Evolutionary conservation across 2,113 vertebrate species (phyloP), one percentile per base, ranked within the genome.

Genomic region (Poicephalus meyeri): DNA sequence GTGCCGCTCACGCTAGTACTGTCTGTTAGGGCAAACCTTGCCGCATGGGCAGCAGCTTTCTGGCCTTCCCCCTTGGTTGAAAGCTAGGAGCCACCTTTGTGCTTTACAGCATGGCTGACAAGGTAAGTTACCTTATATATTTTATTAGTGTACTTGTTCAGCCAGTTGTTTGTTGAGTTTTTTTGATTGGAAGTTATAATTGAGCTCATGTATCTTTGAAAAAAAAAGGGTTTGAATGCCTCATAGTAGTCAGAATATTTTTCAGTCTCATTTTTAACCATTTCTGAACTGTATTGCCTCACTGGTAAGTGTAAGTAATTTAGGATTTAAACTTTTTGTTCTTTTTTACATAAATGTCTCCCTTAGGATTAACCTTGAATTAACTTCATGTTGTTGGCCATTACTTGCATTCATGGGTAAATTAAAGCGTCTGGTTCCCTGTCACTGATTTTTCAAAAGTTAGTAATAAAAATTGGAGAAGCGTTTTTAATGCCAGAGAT

Each of bases 401-500:
- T 77, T 80, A 29, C 49, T 79, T 86, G 64, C 21, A 60, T 71
- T 88, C 29, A 47, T 52, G 44, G n/a, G 7, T 76, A 79, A 87
- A 91, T 73, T 60, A 28, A 92, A 72, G 39, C 76, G 21, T 78
- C 82, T 90, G 23, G 14, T 86, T 93, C 35, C 17, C n/a, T 88
- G 46, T 73, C 79, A 58, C 58, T 46, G 35, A 47, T 68, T 93
- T 88, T 93, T 83, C 29, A 69, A 86, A 61, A 4, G 35, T 29
- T 86, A 47, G 26, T 64, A 84, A 95, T 88, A 90, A 90, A 93
- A 92, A 86, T 31, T 78, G 69, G 29, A 78, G 66, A 80, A 88
- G 29, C 2, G 0, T 83, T 93, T 88, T 86, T 88, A 80, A 60
- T 86, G 42, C 46, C 11, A 41, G 77, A 70, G 50, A 71, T 88